phyloP scores from a whole-genome alignment of 2,888 invertebrate genomes.

The Ectemnius continuus region DNA sequence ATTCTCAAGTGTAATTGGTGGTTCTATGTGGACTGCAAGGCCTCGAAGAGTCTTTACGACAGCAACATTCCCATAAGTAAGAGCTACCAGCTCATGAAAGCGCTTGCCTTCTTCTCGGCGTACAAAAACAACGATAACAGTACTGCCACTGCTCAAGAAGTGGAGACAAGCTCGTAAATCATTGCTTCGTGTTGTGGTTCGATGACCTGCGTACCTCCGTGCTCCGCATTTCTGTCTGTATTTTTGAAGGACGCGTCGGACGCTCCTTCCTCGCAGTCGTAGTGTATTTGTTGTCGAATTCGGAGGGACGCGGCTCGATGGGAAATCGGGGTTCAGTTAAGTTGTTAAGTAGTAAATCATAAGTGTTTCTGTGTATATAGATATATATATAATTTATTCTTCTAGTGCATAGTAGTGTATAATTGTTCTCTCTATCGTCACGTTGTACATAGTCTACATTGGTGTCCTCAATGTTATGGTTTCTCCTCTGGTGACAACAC shows the following conservation, averaged over 20 bases:
- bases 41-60: constrained; percentile 88
- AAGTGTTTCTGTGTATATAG: constrained; percentile 37
- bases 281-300: too few species aligned
- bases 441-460: constrained; percentile 52
- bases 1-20: constrained; percentile 96
- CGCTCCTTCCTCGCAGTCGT: too few species aligned
- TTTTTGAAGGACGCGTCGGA: too few species aligned
- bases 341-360: too few species aligned
- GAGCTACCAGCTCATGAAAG: constrained; percentile 94
- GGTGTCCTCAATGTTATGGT: constrained; percentile 33
- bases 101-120: constrained; percentile 91
- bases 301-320: too few species aligned
- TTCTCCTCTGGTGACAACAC: constrained; percentile 50
- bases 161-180: constrained; percentile 25
- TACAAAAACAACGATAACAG: constrained; percentile 84
- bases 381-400: constrained; percentile 51
- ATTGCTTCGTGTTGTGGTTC: too few species aligned
- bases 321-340: too few species aligned
- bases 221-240: too few species aligned
- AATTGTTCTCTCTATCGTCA: constrained; percentile 38
- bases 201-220: too few species aligned
- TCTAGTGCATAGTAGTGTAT: constrained; percentile 25
- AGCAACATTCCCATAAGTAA: constrained; percentile 95
- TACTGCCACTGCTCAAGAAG: constrained; percentile 55
- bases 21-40: constrained; percentile 95